These are phyloP conservation scores for Antheraea assamensis DNA, from an alignment of 2,888 invertebrate species.

Conservation along the genomic window DNA sequence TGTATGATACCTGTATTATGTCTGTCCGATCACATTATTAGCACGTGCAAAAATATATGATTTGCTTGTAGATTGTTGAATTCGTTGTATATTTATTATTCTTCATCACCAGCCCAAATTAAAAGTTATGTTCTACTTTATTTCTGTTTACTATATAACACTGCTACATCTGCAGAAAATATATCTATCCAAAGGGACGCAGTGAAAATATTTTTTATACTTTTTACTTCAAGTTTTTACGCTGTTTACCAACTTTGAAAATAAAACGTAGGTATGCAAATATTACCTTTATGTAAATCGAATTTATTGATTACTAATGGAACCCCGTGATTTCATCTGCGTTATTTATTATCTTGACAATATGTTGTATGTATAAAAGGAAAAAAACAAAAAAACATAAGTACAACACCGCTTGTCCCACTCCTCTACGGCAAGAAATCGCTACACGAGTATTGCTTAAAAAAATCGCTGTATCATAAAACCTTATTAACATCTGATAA, in stretches of 20 bases:
- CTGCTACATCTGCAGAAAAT: background rate
- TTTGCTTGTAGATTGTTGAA: background rate
- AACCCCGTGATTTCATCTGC: too few species aligned
- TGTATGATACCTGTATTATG: too few species aligned
- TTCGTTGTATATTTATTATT: background rate
- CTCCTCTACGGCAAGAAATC: too few species aligned
- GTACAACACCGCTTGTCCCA: too few species aligned
- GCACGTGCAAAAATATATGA: background rate
- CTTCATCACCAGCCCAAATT: background rate
- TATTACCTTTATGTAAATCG: background rate
- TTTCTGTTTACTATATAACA: background rate
- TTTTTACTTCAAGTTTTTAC: too few species aligned
- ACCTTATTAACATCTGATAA: too few species aligned
- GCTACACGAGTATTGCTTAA: too few species aligned
- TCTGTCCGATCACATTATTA: background rate
- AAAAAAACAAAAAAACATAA: too few species aligned
- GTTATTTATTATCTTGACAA: too few species aligned
- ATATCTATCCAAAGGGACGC: background rate
- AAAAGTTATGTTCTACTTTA: conserved; percentile 3
- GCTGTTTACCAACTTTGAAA: too few species aligned
- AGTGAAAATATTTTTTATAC: background rate
- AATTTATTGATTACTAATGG: background rate
- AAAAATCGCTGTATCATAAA: too few species aligned
- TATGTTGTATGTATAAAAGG: too few species aligned
- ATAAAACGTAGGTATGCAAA: background rate